phyloP scores from a whole-genome alignment of 2,888 invertebrate genomes.

The Perizoma flavofasciatum region DNA sequence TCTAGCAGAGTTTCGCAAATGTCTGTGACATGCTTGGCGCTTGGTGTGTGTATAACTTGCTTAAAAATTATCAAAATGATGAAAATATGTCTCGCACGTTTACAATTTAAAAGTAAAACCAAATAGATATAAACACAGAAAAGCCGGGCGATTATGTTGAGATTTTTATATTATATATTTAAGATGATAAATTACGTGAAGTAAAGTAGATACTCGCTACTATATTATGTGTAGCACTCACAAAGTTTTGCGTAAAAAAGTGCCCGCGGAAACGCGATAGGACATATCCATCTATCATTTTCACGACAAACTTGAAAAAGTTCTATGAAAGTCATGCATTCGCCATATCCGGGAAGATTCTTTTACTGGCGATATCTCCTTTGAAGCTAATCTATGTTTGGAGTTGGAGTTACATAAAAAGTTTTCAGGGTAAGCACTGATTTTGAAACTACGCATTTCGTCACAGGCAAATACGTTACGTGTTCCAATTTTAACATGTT shows the following conservation, averaged over 20 bases:
- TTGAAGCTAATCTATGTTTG: slow-evolving; percentile 18
- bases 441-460: background rate
- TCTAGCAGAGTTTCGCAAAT: too few species aligned
- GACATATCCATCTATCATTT: slow-evolving; percentile 39
- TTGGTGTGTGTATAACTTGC: too few species aligned
- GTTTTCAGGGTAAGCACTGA: too few species aligned
- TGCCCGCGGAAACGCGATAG: slow-evolving; percentile 30
- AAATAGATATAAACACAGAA: too few species aligned
- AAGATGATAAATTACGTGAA: slow-evolving; percentile 6
- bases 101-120: too few species aligned
- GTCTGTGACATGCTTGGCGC: too few species aligned
- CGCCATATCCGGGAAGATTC: slow-evolving; percentile 30
- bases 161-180: background rate
- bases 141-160: too few species aligned
- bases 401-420: too few species aligned
- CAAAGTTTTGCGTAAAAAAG: slow-evolving; percentile 36
- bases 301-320: slow-evolving; percentile 30
- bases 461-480: slow-evolving; percentile 7
- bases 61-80: too few species aligned
- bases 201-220: slow-evolving; percentile 17
- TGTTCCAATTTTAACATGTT: slow-evolving; percentile 1
- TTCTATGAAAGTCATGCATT: slow-evolving; percentile 39
- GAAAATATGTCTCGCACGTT: too few species aligned
- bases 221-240: slow-evolving; percentile 29
- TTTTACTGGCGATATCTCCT: too few species aligned